Percentiles rank a stretch among this genome's conserved stretches.
These are phyloP conservation scores for Apotomis betuletana DNA, from an alignment of 2,888 invertebrate genomes.

Conservation along the genomic window DNA sequence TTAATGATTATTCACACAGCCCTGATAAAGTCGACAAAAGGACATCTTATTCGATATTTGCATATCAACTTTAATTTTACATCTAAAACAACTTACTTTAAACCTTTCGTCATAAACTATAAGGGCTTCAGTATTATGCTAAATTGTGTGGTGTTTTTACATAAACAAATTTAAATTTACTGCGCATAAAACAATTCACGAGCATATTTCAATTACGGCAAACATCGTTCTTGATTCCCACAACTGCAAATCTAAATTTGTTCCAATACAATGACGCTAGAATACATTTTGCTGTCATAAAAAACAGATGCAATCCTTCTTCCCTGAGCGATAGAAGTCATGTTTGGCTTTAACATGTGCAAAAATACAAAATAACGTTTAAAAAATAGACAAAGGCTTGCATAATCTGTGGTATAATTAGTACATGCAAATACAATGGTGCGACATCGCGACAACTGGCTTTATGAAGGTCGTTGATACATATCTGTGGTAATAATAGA, in stretches of 20 bases:
- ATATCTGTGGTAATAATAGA: conserved; percentile 12
- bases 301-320: not conserved
- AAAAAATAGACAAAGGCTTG: conserved; percentile 48
- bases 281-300: not conserved
- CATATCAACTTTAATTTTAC: conserved; percentile 12
- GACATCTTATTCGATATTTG: conserved; percentile 35
- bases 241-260: not conserved
- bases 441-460: conserved; percentile 60
- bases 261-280: not conserved
- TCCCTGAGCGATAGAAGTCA: not conserved
- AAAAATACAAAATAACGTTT: not conserved
- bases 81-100: not conserved
- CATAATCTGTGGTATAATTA: conserved; percentile 62
- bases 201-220: not conserved
- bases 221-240: not conserved
- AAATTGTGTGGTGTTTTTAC: not conserved
- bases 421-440: conserved; percentile 76
- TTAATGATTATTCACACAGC: conserved; percentile 30
- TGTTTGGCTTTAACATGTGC: not conserved
- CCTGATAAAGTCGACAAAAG: conserved; percentile 29
- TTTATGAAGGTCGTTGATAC: conserved; percentile 38
- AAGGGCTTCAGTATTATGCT: not conserved
- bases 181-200: not conserved
- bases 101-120: not conserved
- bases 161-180: not conserved